Base-by-base conservation (phyloP, 2,888 invertebrate species). In the Orthosia gothica region DNA sequence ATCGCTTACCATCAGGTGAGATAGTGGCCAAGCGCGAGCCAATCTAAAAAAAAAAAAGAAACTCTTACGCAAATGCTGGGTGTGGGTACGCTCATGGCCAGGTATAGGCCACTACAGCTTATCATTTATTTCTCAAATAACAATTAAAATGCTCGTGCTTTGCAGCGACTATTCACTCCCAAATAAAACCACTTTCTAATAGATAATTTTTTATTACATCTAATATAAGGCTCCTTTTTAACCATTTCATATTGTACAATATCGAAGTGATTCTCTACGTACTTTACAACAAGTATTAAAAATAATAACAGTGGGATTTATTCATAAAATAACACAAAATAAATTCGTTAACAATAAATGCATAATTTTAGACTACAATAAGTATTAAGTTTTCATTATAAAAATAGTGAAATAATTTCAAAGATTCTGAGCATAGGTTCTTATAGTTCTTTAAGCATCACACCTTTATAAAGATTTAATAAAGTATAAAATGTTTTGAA, bases 321-420 rank as follows among this genome's bases (percentile, higher is more conserved):
- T 87, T 87, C 83, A 84, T 85, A 89, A 90, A 90, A 87, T 86
- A 94, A 93, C 92, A 94, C 88, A 93, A 95, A 94, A 94, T 95
- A 96, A 96, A 96, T 96, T 96, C 96, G 95, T 93, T 95, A 93
- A 93, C 91, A 93, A 93, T 96, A 96, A 96, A 96, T 96, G 96
- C 96, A 95, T 87, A 89, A 87, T 78, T 82, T 89, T 85, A 89
- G 87, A 89, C 87, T 87, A 87, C 89, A 89, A 74, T 80, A 77
- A 50, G 45, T 74, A 81, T 83, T 77, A 84, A 79, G 88, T 80
- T 82, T 63, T 78, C 87, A 87, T 85, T 92, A 93, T 82, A 94
- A 92, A 94, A 93, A 93, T 93, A 93, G 87, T 91, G 89, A 89
- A 92, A 90, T 89, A 88, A 88, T 90, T 89, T 84, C 40, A 78